Evolutionary conservation across 2,888 invertebrate species (phyloP).

Genomic region (Watsonalla binaria): DNA sequence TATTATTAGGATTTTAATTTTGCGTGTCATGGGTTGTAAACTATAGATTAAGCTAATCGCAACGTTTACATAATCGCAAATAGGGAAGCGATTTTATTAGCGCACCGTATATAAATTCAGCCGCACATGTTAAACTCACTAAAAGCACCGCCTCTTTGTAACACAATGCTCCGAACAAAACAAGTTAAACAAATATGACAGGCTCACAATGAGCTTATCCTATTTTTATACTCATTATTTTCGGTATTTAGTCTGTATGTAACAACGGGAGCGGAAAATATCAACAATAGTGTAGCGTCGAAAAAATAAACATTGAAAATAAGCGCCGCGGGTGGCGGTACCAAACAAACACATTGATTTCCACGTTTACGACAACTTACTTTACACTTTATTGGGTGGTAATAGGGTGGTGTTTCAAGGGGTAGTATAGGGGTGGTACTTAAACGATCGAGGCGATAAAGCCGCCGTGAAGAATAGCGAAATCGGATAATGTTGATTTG

Average conservation of each 20-base stretch:
- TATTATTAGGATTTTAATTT: no score
- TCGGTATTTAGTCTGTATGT: slow-evolving; percentile 38
- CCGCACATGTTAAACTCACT: not conserved
- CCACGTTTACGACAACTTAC: not conserved
- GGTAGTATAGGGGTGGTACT: not conserved
- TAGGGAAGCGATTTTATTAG: no score
- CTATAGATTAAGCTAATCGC: not conserved
- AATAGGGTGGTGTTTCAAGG: slow-evolving; percentile 13
- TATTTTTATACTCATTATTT: slow-evolving; percentile 48
- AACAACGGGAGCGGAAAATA: slow-evolving; percentile 28
- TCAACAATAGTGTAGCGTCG: slow-evolving; percentile 23
- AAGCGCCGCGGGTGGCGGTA: slow-evolving; percentile 41
- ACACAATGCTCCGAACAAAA: slow-evolving; percentile 4
- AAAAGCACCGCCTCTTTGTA: not conserved
- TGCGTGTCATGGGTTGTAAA: not conserved
- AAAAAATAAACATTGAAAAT: slow-evolving; percentile 38
- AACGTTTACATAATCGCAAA: not conserved
- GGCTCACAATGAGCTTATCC: slow-evolving; percentile 36
- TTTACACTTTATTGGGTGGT: not conserved
- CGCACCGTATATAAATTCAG: not conserved
- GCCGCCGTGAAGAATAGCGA: not conserved
- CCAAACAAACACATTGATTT: slow-evolving; percentile 14
- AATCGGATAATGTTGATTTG: slow-evolving; percentile 1
- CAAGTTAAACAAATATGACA: slow-evolving; percentile 27
- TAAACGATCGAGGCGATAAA: slow-evolving; percentile 8